Base-by-base conservation (phyloP, 2,797 vertebrate species). In the Sebastes iracundus region DNA sequence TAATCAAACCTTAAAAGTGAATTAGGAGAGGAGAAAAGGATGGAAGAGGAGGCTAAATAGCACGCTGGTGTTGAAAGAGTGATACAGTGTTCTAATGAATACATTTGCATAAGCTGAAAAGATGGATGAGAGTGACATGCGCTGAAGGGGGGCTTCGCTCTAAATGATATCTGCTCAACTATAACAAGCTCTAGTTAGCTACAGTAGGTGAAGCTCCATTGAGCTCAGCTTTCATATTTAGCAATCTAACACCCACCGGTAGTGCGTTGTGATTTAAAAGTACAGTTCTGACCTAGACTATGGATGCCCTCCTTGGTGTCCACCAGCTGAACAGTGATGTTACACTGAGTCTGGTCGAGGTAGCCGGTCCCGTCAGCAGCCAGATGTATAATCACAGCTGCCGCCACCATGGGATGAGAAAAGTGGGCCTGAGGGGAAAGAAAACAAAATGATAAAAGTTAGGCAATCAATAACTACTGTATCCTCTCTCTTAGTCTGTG, bases 321-420 rank as follows among this genome's bases (percentile, higher is more conserved):
- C 79, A 98, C 91, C 80, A 99, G 93, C 86, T 98, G 97, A 60
- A 99, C 97, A 3, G 96, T 96, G 13, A 99, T 97, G 63, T 97
- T 97, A 84, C 97, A 97, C 89, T 99, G 97, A 63, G 96, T 98
- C 91, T 99, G 97, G 88, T 99, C 97, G 16, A 97, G 90, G 77
- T 97, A 97, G 72, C 95, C 94, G 0, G 97, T 99, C 46, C 98
- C 98, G 75, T 99, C 98, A 2, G 98, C 97, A 35, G 99, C 97
- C 87, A 99, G 93, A 88, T 99, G 97, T 75, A 99, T 95, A 27
- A 99, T 97, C 59, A 99, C 97, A 16, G 98, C 98, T 0, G 97
- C 95, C 30, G 97, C 98, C 68, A 99, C 98, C 97, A 99, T 99
- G 2, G 98, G 97, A 82, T 98, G 97, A 66, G 97, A 97, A 90